A percentile compares a stretch with the other conserved stretches of the same genome.
Conservation (phyloP, 1,140 invertebrate species). For the Yoshiicerus persimilis region DNA sequence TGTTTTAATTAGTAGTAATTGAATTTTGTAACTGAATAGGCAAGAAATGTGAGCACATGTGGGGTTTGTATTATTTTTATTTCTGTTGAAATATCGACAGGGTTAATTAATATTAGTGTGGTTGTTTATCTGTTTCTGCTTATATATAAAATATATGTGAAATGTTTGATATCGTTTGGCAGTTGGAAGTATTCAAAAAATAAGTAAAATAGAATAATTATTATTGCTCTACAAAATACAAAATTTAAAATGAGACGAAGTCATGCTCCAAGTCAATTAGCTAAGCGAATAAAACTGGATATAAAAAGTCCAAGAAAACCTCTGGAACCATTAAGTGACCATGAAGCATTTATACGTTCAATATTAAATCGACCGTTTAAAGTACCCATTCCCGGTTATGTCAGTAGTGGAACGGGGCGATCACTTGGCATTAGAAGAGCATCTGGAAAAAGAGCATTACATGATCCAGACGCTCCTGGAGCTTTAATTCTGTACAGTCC, state of each 20-base stretch:
- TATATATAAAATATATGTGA: too few relatives aligned
- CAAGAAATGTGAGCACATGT: too few relatives aligned
- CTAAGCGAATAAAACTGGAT: slow-evolving; percentile 55
- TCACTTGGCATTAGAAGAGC: slow-evolving; percentile 72
- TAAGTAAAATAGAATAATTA: background rate
- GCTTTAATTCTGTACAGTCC: slow-evolving; percentile 89
- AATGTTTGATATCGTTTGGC: too few relatives aligned
- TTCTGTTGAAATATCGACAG: too few relatives aligned
- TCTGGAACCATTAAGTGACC: slow-evolving; percentile 49
- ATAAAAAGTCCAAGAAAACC: slow-evolving; percentile 48
- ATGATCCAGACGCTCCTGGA: slow-evolving; percentile 92
- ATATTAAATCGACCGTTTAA: slow-evolving; percentile 86
- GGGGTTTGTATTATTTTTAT: too few relatives aligned
- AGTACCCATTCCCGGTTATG: slow-evolving; percentile 91
- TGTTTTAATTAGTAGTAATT: too few relatives aligned
- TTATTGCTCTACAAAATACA: background rate
- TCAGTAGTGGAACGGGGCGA: slow-evolving; percentile 65
- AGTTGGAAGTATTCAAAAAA: background rate
- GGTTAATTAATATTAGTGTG: too few relatives aligned
- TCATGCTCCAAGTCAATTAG: slow-evolving; percentile 61
- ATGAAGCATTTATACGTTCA: slow-evolving; percentile 78
- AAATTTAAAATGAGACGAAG: slow-evolving; percentile 54
- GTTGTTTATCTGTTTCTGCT: too few relatives aligned
- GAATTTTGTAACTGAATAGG: too few relatives aligned
- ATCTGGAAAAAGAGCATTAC: slow-evolving; percentile 72